Evolutionary conservation across 1,140 invertebrate species (phyloP), one percentile per base, ranked within the genome.

Genomic region (Hypsibius dujardini): DNA sequence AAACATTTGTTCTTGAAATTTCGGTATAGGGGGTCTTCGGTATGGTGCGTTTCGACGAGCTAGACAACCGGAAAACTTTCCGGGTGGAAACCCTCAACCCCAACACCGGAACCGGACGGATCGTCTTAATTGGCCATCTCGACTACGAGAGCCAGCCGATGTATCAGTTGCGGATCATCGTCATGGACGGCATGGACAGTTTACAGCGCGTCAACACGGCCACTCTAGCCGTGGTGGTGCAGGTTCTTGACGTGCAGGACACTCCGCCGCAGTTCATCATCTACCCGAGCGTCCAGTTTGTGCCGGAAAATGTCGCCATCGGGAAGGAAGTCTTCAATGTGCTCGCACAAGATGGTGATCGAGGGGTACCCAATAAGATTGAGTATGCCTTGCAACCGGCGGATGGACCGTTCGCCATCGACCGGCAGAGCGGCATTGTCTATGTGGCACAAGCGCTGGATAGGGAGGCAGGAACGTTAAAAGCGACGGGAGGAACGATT

Each of bases 111-210:
- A 46, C 69, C 71, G 71, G 69, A 47, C 71, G 2, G 46, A 71
- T 94, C 46, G 84, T 86, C 72, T 81, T 94, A 3, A 83, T 86
- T 67, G 86, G 86, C 50, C 78, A 82, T 15, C 82, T 95, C 70
- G 91, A 94, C 80, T 95, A 92, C 76, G 92, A 94, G 77, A 84
- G 81, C 62, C 90, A 92, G 80, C 89, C 88, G 67, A 79, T 94
- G 1, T 91, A 95, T 78, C 90, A 94, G 79, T 78, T 93, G 50
- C 82, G 88, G 75, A 83, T 94, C 7, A 77, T 93, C 72, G 91
- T 90, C 1, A 84, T 90, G 0, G 91, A 80, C 86, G 78, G 88
- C 80, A 83, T 81, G 42, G 75, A 77, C 1, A 75, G 73, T 69
- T 74, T 75, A 71, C 76, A 75, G 47, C 72, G 75, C 3, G 70